These are phyloP conservation scores for Oreochromis mossambicus DNA, from an alignment of 2,797 vertebrate genomes.

Conservation along the genomic window DNA sequence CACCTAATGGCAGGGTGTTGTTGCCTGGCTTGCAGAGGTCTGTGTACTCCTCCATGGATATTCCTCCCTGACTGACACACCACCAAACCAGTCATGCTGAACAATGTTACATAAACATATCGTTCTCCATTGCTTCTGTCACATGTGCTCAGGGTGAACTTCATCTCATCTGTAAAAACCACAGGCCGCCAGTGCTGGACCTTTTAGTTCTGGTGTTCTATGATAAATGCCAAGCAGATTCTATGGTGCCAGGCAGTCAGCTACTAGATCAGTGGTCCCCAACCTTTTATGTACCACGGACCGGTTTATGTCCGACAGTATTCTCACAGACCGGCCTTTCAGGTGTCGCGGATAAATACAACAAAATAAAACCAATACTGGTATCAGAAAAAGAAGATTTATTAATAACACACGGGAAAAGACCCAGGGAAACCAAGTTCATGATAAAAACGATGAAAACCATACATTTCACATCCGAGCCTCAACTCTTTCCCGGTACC, in stretches of 20 bases:
- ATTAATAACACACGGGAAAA: not conserved
- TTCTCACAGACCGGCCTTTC: not conserved
- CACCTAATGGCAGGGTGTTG: not conserved
- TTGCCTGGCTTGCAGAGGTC: not conserved
- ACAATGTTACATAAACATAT: not conserved
- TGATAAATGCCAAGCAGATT: not conserved
- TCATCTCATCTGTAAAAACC: not conserved
- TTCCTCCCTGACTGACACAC: not conserved
- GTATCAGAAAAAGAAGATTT: not conserved
- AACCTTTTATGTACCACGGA: accelerated
- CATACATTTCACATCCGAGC: not conserved
- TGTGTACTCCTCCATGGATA: not conserved
- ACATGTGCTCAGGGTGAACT: not conserved
- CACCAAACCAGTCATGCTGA: not conserved
- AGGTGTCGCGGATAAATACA: not conserved
- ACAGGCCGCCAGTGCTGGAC: not conserved
- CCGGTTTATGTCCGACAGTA: not conserved
- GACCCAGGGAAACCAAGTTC: accelerated
- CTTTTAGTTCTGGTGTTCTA: not conserved
- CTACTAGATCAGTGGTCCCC: not conserved
- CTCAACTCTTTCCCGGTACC: not conserved
- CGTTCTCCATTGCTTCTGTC: accelerated
- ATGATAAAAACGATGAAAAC: not conserved
- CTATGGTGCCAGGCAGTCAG: not conserved
- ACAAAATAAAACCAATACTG: not conserved